A percentile compares a stretch with the other conserved stretches of the same genome.
These are phyloP conservation scores for Seriola dumerili DNA, from an alignment of 2,113 vertebrate genomes.

Conservation along the genomic window DNA sequence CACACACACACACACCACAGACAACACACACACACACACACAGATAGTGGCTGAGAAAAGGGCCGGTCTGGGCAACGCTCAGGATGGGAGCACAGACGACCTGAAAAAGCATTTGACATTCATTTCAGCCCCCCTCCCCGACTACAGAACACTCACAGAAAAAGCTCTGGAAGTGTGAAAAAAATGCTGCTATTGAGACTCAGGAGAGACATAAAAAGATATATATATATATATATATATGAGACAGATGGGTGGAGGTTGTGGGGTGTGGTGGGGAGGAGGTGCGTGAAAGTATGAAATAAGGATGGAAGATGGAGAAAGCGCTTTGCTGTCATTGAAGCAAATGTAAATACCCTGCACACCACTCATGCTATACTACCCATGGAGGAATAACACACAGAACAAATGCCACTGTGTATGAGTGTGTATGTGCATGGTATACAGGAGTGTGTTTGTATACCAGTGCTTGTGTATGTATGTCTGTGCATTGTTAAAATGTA, in stretches of 20 bases:
- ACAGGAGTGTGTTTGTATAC: conserved; percentile 6
- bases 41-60: conserved; percentile 24
- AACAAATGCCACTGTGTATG: conserved; percentile 38
- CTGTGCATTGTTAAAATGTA: conserved; percentile 50
- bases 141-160: conserved; percentile 34
- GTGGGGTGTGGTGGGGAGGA: background rate
- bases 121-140: conserved; percentile 9
- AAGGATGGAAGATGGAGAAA: conserved; percentile 41
- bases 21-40: conserved; percentile 20
- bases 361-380: conserved; percentile 33
- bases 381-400: conserved; percentile 23
- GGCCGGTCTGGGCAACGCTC: background rate
- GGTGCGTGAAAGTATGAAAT: conserved; percentile 56
- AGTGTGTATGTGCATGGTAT: conserved; percentile 30
- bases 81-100: conserved; percentile 30
- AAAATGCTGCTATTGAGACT: conserved; percentile 47
- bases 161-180: conserved; percentile 20
- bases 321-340: conserved; percentile 59
- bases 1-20: conserved; percentile 10
- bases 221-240: conserved; percentile 9
- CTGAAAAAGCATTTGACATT: conserved; percentile 65
- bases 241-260: conserved; percentile 46
- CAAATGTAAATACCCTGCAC: conserved; percentile 64
- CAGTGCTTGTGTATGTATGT: background rate
- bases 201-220: conserved; percentile 31